Evolutionary conservation across 2,113 vertebrate species (phyloP).

Genomic region (Pelmatolapia mariae): DNA sequence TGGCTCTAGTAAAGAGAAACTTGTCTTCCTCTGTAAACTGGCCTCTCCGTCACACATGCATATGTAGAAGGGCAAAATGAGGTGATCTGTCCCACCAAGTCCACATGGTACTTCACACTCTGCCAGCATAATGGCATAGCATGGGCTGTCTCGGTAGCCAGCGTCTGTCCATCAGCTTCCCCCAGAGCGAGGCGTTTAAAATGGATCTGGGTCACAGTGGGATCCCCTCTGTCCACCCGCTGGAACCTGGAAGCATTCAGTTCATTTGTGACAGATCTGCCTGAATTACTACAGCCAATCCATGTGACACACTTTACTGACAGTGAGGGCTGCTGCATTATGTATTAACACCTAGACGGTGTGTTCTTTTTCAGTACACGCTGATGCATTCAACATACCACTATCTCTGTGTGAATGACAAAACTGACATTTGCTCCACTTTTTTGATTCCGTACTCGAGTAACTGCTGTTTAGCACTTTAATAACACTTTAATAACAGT

Average conservation of each 20-base stretch:
- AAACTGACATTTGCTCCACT: neutral
- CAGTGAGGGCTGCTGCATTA: conserved; percentile 20
- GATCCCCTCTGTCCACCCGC: conserved; percentile 44
- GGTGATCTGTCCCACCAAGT: conserved; percentile 27
- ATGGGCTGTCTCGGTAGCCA: neutral
- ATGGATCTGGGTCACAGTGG: conserved; percentile 66
- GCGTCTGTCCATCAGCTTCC: conserved; percentile 44
- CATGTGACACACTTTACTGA: conserved; percentile 7
- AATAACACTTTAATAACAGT: too few species aligned
- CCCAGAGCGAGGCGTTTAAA: conserved; percentile 44
- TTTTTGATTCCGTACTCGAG: neutral
- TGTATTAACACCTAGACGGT: conserved; percentile 5
- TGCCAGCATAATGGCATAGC: conserved; percentile 28
- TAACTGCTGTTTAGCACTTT: neutral
- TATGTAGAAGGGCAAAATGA: conserved; percentile 30
- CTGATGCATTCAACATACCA: neutral
- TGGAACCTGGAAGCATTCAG: conserved; percentile 26
- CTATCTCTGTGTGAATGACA: neutral
- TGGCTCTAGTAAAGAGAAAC: neutral
- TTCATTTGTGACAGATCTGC: conserved; percentile 26
- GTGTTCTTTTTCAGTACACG: neutral
- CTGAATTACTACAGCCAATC: neutral
- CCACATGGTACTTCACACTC: conserved; percentile 26
- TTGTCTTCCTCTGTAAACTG: neutral
- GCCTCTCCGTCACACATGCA: neutral